Conservation (phyloP, 2,113 vertebrate species). For the Erythrocercus mccallii region DNA sequence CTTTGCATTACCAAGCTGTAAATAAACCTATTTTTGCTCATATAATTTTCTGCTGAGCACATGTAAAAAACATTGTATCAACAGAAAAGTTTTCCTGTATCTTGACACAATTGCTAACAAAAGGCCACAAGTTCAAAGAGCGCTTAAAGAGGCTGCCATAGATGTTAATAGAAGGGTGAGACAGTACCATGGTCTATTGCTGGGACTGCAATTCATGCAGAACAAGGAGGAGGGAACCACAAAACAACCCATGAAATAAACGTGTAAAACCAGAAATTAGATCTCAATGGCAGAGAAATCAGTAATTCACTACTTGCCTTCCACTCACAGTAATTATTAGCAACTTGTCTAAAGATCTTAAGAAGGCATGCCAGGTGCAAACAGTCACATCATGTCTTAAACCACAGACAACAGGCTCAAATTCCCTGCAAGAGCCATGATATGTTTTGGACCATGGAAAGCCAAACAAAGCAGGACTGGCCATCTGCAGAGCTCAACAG, state of each 20-base stretch:
- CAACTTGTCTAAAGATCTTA: neutral
- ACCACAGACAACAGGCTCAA: neutral
- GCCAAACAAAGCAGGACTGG: neutral
- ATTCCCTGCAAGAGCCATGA: neutral
- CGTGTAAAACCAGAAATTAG: neutral
- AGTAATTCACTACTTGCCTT: neutral
- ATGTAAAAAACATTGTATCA: neutral
- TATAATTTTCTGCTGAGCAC: neutral
- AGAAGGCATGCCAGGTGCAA: neutral
- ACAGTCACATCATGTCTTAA: neutral
- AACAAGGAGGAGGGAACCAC: neutral
- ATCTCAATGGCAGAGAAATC: neutral
- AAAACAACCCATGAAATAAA: neutral
- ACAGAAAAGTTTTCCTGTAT: neutral
- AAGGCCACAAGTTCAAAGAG: neutral
- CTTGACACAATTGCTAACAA: neutral
- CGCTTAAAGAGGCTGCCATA: neutral
- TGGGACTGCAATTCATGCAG: neutral
- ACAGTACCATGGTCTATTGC: neutral
- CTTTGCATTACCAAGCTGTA: neutral
- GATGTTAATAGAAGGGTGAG: neutral
- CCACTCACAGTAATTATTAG: neutral
- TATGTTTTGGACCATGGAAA: fast-evolving
- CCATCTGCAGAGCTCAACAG: neutral
- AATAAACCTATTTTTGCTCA: neutral